These are phyloP conservation scores for Amiota communis DNA, from an alignment of 2,888 invertebrate genomes.

Conservation along the genomic window DNA sequence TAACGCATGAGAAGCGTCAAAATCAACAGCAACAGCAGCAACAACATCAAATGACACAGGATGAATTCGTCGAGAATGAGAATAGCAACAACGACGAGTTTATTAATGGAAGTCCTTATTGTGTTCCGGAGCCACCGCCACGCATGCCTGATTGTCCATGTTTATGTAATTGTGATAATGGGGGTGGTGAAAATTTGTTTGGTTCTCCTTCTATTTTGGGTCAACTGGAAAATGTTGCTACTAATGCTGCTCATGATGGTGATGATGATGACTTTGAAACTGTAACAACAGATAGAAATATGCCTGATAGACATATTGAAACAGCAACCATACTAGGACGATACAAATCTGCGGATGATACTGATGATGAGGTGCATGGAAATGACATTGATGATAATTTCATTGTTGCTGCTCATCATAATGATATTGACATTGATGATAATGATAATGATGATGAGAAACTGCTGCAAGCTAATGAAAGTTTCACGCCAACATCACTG, in stretches of 20 bases:
- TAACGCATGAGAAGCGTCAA: conserved; percentile 58
- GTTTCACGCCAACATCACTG: background rate
- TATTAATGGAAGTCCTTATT: conserved; percentile 50
- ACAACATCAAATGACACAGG: background rate
- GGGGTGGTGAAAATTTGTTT: background rate
- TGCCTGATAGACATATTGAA: conserved; percentile 35
- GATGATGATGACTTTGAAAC: conserved; percentile 46
- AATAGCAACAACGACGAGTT: conserved; percentile 7
- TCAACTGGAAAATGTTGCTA: conserved; percentile 26
- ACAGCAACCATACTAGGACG: conserved; percentile 33
- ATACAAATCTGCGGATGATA: background rate
- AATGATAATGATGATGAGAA: conserved; percentile 25
- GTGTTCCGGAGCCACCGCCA: conserved; percentile 70
- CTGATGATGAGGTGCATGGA: conserved; percentile 17
- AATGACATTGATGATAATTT: conserved; percentile 33
- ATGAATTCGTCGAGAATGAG: background rate
- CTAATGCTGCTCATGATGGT: conserved; percentile 32
- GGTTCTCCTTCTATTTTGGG: conserved; percentile 15
- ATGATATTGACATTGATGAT: conserved; percentile 33
- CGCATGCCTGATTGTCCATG: conserved; percentile 72
- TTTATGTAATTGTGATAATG: conserved; percentile 50
- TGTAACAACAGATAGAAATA: background rate
- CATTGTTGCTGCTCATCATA: conserved; percentile 34
- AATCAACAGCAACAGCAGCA: background rate
- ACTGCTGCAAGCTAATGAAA: background rate